A percentile compares a stretch with the other conserved stretches of the same genome.
These are phyloP conservation scores for Liodrosophila aerea DNA, from an alignment of 2,888 invertebrate species.

Conservation along the genomic window DNA sequence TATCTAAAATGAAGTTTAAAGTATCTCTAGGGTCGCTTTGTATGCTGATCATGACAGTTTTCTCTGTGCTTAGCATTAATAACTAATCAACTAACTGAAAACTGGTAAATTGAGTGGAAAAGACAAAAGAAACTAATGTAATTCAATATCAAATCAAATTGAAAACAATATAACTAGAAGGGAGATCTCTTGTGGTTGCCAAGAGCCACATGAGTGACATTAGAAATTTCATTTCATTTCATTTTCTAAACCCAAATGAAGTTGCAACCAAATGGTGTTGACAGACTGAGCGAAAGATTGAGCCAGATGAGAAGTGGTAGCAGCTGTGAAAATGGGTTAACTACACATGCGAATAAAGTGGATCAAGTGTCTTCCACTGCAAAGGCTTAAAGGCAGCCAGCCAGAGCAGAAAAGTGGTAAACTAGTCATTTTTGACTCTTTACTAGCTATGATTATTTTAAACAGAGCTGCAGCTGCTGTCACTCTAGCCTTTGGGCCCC, in stretches of 20 bases:
- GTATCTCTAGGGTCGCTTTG: no score
- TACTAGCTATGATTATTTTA: constrained; percentile 20
- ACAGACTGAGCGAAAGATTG: background rate
- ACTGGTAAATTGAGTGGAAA: constrained; percentile 5
- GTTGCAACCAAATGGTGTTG: constrained; percentile 26
- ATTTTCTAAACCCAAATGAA: constrained; percentile 42
- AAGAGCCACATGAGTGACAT: constrained; percentile 30
- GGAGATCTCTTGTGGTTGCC: constrained; percentile 8
- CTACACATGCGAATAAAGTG: constrained; percentile 35
- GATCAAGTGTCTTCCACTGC: constrained; percentile 23
- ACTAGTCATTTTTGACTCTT: constrained; percentile 13
- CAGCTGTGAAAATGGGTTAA: constrained; percentile 60
- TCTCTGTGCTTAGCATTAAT: no score
- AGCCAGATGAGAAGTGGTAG: constrained; percentile 1
- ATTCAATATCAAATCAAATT: constrained; percentile 54
- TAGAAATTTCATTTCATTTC: constrained; percentile 60
- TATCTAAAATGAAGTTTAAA: no score
- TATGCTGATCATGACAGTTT: no score
- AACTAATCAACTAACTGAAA: constrained; percentile 2
- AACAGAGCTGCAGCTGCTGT: constrained; percentile 21
- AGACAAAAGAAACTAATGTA: constrained; percentile 26
- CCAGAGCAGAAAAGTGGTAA: constrained; percentile 30
- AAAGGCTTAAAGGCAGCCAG: constrained; percentile 3
- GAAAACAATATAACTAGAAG: constrained; percentile 21
- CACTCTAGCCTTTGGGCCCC: constrained; percentile 4